A percentile compares a stretch with the other conserved stretches of the same genome.
Evolutionary conservation across 2,888 invertebrate species (phyloP).

Genomic region (Timandra comae): DNA sequence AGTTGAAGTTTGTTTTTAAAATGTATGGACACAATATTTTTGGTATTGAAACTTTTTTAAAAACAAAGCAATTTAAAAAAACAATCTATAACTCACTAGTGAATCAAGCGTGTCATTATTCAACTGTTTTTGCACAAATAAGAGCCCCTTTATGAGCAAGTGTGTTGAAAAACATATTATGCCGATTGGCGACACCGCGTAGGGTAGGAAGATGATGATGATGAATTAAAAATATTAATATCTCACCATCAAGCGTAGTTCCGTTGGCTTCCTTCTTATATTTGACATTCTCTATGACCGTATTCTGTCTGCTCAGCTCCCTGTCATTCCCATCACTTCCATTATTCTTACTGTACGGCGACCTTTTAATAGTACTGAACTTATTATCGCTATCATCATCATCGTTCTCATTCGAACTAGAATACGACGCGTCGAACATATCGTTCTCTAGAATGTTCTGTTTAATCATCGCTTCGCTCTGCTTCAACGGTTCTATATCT

Average conservation of each 20-base stretch:
- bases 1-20: too few species aligned
- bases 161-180: too few species aligned
- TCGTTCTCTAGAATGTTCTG: conserved; percentile 73
- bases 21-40: too few species aligned
- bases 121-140: too few species aligned
- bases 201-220: too few species aligned
- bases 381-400: conserved; percentile 82
- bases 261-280: conserved; percentile 67
- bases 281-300: conserved; percentile 70
- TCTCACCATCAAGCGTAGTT: conserved; percentile 56
- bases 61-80: too few species aligned
- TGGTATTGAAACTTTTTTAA: too few species aligned
- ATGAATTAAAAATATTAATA: too few species aligned
- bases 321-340: conserved; percentile 41
- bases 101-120: too few species aligned
- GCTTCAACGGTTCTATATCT: conserved; percentile 46
- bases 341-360: conserved; percentile 78
- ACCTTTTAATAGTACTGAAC: conserved; percentile 83
- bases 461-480: conserved; percentile 70
- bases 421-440: conserved; percentile 70
- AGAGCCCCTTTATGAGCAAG: too few species aligned
- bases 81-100: too few species aligned
- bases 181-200: too few species aligned
- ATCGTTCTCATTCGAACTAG: conserved; percentile 73
- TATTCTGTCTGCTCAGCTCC: conserved; percentile 64